A percentile compares a stretch with the other conserved stretches of the same genome.
Evolutionary conservation across 23 tunicate genomes (phyloP).

Genomic region (Trididemnum clinides): DNA sequence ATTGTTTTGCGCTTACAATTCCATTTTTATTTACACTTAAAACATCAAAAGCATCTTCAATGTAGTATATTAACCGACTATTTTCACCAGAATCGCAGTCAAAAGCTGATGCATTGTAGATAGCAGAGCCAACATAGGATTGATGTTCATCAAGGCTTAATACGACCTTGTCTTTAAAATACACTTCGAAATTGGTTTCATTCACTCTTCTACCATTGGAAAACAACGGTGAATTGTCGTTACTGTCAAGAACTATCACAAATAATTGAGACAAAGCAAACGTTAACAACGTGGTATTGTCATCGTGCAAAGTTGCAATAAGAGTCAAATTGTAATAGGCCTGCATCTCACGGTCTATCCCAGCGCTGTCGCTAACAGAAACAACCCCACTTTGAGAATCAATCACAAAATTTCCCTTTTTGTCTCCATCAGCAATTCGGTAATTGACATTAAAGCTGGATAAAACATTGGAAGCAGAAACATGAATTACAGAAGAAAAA

Average conservation of each 20-base stretch:
- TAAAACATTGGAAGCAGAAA: neutral
- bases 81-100: constrained; percentile 70
- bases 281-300: neutral
- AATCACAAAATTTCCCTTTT: constrained; percentile 7
- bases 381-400: constrained; percentile 33
- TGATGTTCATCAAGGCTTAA: neutral
- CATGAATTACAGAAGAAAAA: neutral
- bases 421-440: constrained; percentile 43
- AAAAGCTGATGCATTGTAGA: constrained; percentile 43
- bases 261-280: neutral
- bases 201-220: neutral
- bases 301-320: neutral
- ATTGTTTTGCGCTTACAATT: neutral
- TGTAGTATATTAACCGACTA: constrained; percentile 34
- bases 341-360: constrained; percentile 12
- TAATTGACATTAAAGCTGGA: neutral
- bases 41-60: constrained; percentile 39
- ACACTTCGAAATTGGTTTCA: neutral
- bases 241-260: constrained; percentile 47
- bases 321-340: constrained; percentile 29
- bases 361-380: neutral
- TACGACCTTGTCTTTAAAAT: neutral
- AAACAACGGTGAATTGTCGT: constrained; percentile 68
- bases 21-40: constrained; percentile 39
- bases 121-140: neutral